Evolutionary conservation across 2,888 invertebrate genomes (phyloP).

Genomic region (Amphipoea oculea): DNA sequence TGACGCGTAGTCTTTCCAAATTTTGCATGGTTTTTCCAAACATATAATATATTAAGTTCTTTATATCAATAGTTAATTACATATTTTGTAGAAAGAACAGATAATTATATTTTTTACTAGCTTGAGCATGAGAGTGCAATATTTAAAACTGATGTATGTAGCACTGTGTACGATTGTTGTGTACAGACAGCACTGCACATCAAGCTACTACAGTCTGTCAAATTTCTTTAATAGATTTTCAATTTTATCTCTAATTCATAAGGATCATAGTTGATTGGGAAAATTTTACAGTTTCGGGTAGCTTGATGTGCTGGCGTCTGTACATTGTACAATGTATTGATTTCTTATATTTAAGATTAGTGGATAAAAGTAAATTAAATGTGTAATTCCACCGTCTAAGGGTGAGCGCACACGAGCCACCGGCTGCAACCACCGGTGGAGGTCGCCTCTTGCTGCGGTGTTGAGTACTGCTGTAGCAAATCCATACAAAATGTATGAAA

Average conservation of each 20-base stretch:
- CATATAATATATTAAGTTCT: neutral
- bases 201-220: no score
- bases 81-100: neutral
- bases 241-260: no score
- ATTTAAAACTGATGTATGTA: neutral
- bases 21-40: neutral
- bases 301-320: neutral
- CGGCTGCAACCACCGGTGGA: neutral
- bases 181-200: no score
- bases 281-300: no score
- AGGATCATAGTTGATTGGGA: no score
- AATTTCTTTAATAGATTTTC: no score
- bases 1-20: neutral
- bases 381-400: neutral
- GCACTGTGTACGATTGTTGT: neutral
- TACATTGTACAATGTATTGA: neutral
- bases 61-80: neutral
- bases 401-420: neutral
- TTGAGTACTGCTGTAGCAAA: neutral
- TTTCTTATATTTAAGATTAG: conserved; percentile 9
- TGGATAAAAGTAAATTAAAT: neutral
- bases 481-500: neutral
- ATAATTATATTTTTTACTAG: conserved; percentile 6
- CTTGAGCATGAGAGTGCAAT: conserved; percentile 18
- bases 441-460: neutral